Percentiles rank a stretch among this genome's conserved stretches.
These are phyloP conservation scores for Argya squamiceps DNA, from an alignment of 2,797 vertebrate species.

Conservation along the genomic window DNA sequence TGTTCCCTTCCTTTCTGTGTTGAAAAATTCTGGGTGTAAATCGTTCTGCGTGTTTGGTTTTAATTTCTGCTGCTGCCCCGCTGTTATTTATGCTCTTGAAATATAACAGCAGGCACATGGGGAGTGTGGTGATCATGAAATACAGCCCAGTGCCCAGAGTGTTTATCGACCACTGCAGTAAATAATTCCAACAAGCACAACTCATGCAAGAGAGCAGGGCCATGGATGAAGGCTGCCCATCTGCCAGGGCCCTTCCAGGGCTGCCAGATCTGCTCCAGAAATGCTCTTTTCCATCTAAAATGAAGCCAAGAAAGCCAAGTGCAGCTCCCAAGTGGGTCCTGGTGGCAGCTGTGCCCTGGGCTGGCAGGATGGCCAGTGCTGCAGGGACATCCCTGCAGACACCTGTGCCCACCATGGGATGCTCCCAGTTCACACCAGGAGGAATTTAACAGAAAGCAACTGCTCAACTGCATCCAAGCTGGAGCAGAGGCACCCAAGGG, in stretches of 20 bases:
- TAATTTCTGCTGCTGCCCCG: background rate
- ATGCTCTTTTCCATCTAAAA: background rate
- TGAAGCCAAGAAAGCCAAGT: background rate
- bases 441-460: background rate
- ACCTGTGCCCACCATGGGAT: background rate
- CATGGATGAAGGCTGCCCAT: background rate
- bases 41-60: background rate
- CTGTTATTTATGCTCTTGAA: constrained; percentile 31
- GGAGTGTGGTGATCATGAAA: background rate
- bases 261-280: background rate
- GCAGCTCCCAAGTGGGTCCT: background rate
- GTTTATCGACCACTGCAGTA: background rate
- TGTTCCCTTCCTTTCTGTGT: background rate
- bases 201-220: background rate
- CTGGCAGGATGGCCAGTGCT: background rate
- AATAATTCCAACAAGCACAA: constrained; percentile 14
- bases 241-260: background rate
- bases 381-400: background rate
- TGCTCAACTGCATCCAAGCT: rapidly evolving
- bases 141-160: background rate
- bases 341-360: background rate
- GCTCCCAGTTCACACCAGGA: background rate
- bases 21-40: background rate
- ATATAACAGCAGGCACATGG: background rate
- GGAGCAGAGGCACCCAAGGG: background rate